Evolutionary conservation across 2,888 invertebrate genomes (phyloP).

Genomic region (Thalpophila matura): DNA sequence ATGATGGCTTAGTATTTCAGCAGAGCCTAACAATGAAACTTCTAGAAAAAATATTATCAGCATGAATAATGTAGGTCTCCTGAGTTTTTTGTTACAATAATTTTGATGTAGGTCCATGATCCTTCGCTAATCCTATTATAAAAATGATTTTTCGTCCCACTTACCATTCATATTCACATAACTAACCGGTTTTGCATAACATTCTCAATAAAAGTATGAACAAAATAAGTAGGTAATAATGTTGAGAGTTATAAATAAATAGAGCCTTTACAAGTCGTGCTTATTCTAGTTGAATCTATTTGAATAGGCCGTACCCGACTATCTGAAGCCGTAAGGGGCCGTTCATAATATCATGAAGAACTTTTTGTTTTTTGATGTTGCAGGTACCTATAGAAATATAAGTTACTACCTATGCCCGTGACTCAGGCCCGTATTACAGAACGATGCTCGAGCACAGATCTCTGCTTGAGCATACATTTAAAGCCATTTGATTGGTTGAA

Average conservation of each 20-base stretch:
- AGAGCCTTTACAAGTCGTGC: constrained; percentile 67
- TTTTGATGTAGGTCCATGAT: not conserved
- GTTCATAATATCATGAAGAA: constrained; percentile 43
- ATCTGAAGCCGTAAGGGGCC: constrained; percentile 61
- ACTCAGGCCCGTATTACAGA: no score
- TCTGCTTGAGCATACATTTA: no score
- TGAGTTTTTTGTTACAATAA: not conserved
- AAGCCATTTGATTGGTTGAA: no score
- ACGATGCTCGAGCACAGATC: no score
- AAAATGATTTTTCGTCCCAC: not conserved
- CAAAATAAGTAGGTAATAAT: constrained; percentile 53
- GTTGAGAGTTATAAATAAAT: constrained; percentile 66
- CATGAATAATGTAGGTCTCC: no score
- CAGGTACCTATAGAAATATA: no score
- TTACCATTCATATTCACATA: constrained; percentile 1
- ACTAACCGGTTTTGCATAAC: not conserved
- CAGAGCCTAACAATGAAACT: no score
- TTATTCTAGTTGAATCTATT: constrained; percentile 70
- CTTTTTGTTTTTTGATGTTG: constrained; percentile 8
- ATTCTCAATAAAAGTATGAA: constrained; percentile 45
- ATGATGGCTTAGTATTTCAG: no score
- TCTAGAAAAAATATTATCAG: no score
- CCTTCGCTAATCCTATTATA: not conserved
- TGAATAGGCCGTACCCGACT: constrained; percentile 67
- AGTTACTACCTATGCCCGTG: no score